Evolutionary conservation across 2,888 invertebrate genomes (phyloP).

Genomic region (Ametastegia equiseti): DNA sequence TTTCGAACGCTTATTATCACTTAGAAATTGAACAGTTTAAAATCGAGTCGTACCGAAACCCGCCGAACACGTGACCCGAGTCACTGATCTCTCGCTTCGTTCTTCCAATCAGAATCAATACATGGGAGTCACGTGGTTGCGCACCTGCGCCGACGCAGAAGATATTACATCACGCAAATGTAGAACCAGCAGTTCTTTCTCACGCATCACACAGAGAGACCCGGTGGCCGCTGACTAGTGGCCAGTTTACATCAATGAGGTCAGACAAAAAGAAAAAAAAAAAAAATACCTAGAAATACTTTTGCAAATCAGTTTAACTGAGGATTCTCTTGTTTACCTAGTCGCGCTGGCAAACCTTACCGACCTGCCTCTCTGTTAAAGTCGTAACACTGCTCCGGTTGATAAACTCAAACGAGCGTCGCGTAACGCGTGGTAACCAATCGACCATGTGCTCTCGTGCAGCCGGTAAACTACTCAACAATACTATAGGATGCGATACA

Average conservation of each 20-base stretch:
- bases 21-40: background rate
- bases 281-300: background rate
- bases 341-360: background rate
- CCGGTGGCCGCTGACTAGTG: background rate
- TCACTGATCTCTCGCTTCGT: background rate
- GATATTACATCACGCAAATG: background rate
- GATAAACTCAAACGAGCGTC: background rate
- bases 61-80: background rate
- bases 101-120: constrained; percentile 40
- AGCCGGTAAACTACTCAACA: background rate
- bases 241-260: background rate
- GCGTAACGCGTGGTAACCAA: background rate
- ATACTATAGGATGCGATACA: background rate
- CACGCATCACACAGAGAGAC: background rate
- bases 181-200: background rate
- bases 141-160: background rate
- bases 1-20: background rate
- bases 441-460: background rate
- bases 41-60: background rate
- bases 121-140: background rate
- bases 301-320: background rate
- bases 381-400: background rate
- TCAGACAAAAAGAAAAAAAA: too few species aligned
- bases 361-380: background rate
- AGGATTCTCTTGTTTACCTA: background rate